Percentiles rank a stretch among this genome's conserved stretches.
Evolutionary conservation across 2,888 invertebrate genomes (phyloP).

Genomic region (Leptopterna dolabrata): DNA sequence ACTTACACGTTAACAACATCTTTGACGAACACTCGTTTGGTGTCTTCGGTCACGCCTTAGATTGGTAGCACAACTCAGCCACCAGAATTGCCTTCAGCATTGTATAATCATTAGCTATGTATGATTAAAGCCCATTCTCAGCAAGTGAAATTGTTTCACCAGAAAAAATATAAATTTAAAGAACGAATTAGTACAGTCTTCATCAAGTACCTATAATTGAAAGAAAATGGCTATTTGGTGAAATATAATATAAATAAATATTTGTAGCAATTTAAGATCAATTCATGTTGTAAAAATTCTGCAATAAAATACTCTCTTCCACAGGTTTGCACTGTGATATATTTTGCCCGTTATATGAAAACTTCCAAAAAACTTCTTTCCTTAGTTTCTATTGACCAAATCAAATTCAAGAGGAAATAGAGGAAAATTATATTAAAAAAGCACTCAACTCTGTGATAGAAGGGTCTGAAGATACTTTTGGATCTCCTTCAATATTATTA

Average conservation of each 20-base stretch:
- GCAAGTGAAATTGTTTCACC: neutral
- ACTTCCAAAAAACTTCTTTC: neutral
- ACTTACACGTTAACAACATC: neutral
- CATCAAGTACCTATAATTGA: too few species aligned
- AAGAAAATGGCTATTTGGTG: neutral
- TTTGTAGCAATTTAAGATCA: conserved; percentile 13
- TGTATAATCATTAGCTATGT: conserved; percentile 58
- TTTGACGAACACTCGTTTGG: neutral
- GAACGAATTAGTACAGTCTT: too few species aligned
- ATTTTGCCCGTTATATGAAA: neutral
- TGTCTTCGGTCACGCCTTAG: neutral
- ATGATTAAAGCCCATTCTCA: neutral
- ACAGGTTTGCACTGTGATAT: conserved; percentile 52
- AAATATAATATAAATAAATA: neutral
- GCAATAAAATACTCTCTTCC: conserved; percentile 48
- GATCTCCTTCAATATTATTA: conserved; percentile 4
- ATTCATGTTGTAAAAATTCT: conserved; percentile 30
- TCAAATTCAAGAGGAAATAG: neutral
- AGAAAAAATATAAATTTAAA: too few species aligned
- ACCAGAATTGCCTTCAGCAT: conserved; percentile 58
- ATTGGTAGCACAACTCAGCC: neutral
- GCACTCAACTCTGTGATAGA: conserved; percentile 43
- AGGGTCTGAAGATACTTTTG: conserved; percentile 26
- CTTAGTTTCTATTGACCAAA: neutral
- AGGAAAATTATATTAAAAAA: conserved; percentile 4